phyloP scores from a whole-genome alignment of 2,888 invertebrate genomes.

The Eupithecia tripunctaria region DNA sequence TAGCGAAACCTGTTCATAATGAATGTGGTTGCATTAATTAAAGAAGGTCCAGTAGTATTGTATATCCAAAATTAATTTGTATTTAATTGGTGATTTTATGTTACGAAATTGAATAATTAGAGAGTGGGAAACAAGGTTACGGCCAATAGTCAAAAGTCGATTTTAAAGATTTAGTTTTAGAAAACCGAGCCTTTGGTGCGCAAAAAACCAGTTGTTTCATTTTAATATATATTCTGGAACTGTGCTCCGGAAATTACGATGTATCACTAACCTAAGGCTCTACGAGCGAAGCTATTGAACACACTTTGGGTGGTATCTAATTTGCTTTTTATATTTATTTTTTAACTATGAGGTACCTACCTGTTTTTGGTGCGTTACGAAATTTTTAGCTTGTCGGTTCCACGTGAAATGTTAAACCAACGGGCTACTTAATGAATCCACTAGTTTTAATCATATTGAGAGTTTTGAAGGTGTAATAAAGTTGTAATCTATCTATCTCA shows the following conservation, averaged over 20 bases:
- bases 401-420: too few relatives aligned
- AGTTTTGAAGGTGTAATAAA: too few relatives aligned
- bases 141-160: not conserved
- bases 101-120: slow-evolving; percentile 17
- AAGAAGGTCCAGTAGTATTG: slow-evolving; percentile 40
- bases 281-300: not conserved
- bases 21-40: slow-evolving; percentile 41
- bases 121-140: not conserved
- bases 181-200: not conserved
- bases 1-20: slow-evolving; percentile 33
- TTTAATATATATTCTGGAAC: not conserved
- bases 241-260: not conserved
- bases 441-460: too few relatives aligned
- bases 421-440: too few relatives aligned
- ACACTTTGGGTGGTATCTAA: not conserved
- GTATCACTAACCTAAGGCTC: not conserved
- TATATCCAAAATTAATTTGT: slow-evolving; percentile 36
- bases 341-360: not conserved
- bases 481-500: too few relatives aligned
- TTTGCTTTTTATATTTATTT: too few relatives aligned
- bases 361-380: too few relatives aligned
- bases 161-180: too few relatives aligned
- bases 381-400: too few relatives aligned
- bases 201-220: too few relatives aligned
- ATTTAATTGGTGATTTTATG: slow-evolving; percentile 35